phyloP scores from a whole-genome alignment of 2,888 invertebrate genomes.

The Agrochola circellaris region DNA sequence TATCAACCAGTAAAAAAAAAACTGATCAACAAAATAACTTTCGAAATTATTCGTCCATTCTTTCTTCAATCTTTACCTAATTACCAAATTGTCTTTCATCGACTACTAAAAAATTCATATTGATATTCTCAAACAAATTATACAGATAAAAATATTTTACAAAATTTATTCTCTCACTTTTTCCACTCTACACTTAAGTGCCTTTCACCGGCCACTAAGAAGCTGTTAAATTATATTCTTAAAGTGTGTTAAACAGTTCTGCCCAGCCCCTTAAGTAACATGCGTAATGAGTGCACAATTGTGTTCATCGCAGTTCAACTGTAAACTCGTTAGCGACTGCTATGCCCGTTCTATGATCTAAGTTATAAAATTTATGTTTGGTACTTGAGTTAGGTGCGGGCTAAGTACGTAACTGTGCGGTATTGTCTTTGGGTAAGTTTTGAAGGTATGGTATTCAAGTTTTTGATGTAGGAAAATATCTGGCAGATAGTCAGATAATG shows the following conservation, averaged over 20 bases:
- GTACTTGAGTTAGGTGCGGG: conserved; percentile 36
- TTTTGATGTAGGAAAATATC: not conserved
- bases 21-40: not conserved
- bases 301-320: conserved; percentile 74
- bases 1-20: no score
- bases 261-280: conserved; percentile 19
- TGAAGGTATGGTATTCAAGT: not conserved
- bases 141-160: not conserved
- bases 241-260: not conserved
- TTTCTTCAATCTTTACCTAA: not conserved
- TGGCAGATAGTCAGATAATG: not conserved
- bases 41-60: not conserved
- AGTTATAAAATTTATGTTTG: conserved; percentile 54
- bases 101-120: not conserved
- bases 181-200: not conserved
- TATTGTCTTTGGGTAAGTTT: conserved; percentile 9
- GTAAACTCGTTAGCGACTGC: conserved; percentile 80
- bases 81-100: not conserved
- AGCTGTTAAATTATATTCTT: not conserved
- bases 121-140: not conserved
- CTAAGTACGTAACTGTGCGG: conserved; percentile 6
- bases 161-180: not conserved
- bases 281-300: conserved; percentile 70
- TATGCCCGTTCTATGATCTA: conserved; percentile 67
- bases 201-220: not conserved